Conservation (phyloP, 2,888 invertebrate species). For the Sycophila texana region DNA sequence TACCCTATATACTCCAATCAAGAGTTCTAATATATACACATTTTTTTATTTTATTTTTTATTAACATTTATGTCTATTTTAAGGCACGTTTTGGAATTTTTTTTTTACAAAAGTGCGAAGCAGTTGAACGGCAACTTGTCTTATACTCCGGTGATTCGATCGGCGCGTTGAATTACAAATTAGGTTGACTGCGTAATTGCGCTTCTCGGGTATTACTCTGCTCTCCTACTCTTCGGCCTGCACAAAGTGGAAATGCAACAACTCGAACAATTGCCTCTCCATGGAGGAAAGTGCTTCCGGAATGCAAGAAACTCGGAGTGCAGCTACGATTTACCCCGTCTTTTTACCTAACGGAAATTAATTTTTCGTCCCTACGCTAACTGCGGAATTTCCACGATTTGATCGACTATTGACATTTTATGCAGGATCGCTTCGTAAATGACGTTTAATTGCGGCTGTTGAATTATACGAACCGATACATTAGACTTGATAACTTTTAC, state of each 20-base stretch:
- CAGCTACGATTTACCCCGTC: neutral
- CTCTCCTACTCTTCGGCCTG: neutral
- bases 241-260: conserved; percentile 5
- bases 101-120: too few relatives aligned
- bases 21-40: too few relatives aligned
- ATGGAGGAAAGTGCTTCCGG: neutral
- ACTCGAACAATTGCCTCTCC: conserved; percentile 19
- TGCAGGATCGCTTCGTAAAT: too few relatives aligned
- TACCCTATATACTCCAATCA: neutral
- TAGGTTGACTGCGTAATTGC: conserved; percentile 38
- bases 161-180: conserved; percentile 52
- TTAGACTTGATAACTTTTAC: too few relatives aligned
- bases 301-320: neutral
- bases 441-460: too few relatives aligned
- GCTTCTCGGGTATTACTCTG: conserved; percentile 12
- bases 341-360: neutral
- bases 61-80: too few relatives aligned
- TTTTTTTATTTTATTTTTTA: too few relatives aligned
- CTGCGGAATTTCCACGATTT: too few relatives aligned
- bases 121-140: neutral
- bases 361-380: conserved; percentile 3
- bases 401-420: too few relatives aligned
- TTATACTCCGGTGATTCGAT: conserved; percentile 1
- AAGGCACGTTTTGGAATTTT: too few relatives aligned
- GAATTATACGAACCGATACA: too few relatives aligned